Evolutionary conservation across 2,797 vertebrate genomes (phyloP), one percentile per base, ranked within the genome.

Genomic region (Hemitrygon akajei): DNA sequence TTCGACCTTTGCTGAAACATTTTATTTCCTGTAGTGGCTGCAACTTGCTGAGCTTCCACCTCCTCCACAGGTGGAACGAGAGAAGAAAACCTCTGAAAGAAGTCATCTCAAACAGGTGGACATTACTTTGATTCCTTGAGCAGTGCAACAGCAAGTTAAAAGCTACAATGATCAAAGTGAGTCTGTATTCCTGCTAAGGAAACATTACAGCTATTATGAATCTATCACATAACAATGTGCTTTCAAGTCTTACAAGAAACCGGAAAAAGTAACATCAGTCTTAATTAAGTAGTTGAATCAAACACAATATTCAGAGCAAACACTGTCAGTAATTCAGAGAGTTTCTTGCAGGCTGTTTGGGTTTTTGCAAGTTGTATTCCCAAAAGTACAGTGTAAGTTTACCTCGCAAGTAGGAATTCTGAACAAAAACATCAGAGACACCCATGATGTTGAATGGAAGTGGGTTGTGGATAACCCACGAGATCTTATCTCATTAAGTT

Each of bases 221-320:
- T 20, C 69, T 14, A n/a, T 47, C 91, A 56, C 71, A 76, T 16
- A 93, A 58, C 73, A 93, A 93, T 47, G 37, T 14, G 6, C 69
- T 93, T 93, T 93, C 91, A 93, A 93, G 71, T 76, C 71, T 93
- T 6, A 76, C 22, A 93, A 47, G 86, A 63, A 89, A 89, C 25
- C n/a, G 73, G 91, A 93, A 93, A 27, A 30, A 75, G 73, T n/a
- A 75, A 75, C 69, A 75, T 40, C 22, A 75, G 69, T 75, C 25
- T 75, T 92, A 92, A 75, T 92, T 40, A 92, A 75, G 47, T 37
- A 92, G 91, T 69, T 56, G 34, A 69, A 75, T 73, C 40, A 92
- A 92, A 92, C 91, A 75, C 71, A 27, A 89, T 25, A 22, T 6
- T 89, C 86, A 89, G 86, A 69, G 60, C 86, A 89, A 89, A 89